Evolutionary conservation across 2,113 vertebrate genomes (phyloP).

Genomic region (Pluvialis apricaria): DNA sequence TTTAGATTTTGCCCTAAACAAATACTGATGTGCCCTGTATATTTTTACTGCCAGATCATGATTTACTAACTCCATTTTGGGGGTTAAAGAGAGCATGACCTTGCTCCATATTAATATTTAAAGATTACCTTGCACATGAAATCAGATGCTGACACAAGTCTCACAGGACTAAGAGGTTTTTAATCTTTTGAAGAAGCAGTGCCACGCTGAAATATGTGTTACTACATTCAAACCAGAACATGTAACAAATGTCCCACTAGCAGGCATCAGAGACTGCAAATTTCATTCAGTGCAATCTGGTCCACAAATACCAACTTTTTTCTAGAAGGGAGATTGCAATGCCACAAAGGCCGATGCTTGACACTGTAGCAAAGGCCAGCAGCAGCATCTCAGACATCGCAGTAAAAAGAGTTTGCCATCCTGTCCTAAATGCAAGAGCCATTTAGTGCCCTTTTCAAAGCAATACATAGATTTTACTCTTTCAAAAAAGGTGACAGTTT

Average conservation of each 20-base stretch:
- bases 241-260: conserved; percentile 62
- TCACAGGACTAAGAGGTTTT: conserved; percentile 64
- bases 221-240: conserved; percentile 35
- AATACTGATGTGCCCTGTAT: conserved; percentile 48
- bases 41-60: conserved; percentile 50
- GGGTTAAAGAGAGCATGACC: conserved; percentile 52
- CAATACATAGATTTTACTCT: conserved; percentile 23
- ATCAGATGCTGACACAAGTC: conserved; percentile 72
- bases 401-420: not conserved
- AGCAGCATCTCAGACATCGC: conserved; percentile 24
- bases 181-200: conserved; percentile 64
- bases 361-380: conserved; percentile 52
- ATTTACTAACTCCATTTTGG: conserved; percentile 60
- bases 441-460: conserved; percentile 58
- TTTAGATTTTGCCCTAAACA: conserved; percentile 67
- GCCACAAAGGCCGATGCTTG: conserved; percentile 33
- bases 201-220: conserved; percentile 60
- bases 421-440: conserved; percentile 7
- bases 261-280: conserved; percentile 61
- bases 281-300: conserved; percentile 43
- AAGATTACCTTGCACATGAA: conserved; percentile 60
- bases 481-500: conserved; percentile 43
- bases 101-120: conserved; percentile 61
- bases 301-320: conserved; percentile 30
- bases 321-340: conserved; percentile 32